A percentile compares a stretch with the other conserved stretches of the same genome.
Conservation (phyloP, 2,888 invertebrate genomes). For the Pterostichus niger region DNA sequence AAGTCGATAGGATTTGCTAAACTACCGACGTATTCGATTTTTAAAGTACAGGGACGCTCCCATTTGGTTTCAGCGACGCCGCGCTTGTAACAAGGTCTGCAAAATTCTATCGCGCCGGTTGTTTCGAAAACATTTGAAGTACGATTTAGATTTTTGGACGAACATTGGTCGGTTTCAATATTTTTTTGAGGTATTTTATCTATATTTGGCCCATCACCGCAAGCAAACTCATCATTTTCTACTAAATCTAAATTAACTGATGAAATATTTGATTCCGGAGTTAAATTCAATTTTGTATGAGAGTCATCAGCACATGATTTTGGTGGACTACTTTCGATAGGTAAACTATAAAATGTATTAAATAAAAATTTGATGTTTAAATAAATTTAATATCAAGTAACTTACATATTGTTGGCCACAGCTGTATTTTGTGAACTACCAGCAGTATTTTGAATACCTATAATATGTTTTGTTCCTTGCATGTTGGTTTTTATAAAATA, state of each 20-base stretch:
- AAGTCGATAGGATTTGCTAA: constrained; percentile 34
- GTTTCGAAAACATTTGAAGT: constrained; percentile 50
- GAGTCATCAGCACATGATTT: background rate
- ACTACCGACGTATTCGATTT: constrained; percentile 42
- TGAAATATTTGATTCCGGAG: constrained; percentile 21
- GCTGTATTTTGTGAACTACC: background rate
- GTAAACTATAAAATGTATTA: background rate
- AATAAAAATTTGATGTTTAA: background rate
- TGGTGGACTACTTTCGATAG: background rate
- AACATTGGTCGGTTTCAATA: background rate
- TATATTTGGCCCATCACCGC: constrained; percentile 59
- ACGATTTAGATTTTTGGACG: background rate
- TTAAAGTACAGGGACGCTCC: constrained; percentile 55
- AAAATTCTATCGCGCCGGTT: constrained; percentile 45
- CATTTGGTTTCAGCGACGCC: constrained; percentile 44
- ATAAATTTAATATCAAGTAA: background rate
- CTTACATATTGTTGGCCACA: constrained; percentile 1
- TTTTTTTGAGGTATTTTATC: constrained; percentile 1
- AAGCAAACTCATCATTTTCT: constrained; percentile 30
- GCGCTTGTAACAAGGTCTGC: constrained; percentile 34
- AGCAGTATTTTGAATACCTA: constrained; percentile 1
- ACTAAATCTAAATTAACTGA: background rate
- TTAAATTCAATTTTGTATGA: background rate
- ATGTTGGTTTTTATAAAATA: constrained; percentile 50
- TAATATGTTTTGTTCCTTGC: constrained; percentile 47